phyloP scores from a whole-genome alignment of 1,140 invertebrate genomes.

The Muscidifurax raptorellus region DNA sequence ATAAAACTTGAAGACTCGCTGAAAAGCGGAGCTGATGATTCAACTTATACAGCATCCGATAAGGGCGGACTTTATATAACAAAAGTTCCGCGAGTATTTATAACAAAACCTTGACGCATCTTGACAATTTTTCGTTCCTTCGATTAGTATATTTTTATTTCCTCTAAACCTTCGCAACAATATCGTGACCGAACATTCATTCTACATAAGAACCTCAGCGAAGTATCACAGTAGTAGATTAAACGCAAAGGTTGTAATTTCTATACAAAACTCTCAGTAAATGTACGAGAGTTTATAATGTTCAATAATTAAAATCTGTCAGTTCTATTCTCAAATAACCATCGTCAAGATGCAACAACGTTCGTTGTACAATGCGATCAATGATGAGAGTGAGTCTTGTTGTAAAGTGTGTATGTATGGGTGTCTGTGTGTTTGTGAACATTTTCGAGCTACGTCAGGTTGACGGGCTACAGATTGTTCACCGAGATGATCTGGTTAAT shows the following conservation, averaged over 20 bases:
- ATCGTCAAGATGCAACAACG: conserved; percentile 55
- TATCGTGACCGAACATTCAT: background rate
- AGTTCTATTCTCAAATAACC: background rate
- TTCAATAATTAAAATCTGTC: background rate
- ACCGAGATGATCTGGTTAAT: conserved; percentile 98
- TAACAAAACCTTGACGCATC: conserved; percentile 47
- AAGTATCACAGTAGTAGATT: conserved; percentile 50
- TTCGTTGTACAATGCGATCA: conserved; percentile 32
- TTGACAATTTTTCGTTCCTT: conserved; percentile 50
- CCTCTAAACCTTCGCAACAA: background rate
- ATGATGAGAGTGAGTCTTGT: background rate
- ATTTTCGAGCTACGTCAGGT: background rate
- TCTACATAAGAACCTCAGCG: conserved; percentile 9
- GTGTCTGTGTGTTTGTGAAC: background rate
- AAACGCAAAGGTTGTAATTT: conserved; percentile 30
- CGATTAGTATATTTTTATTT: conserved; percentile 13
- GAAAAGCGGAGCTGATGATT: conserved; percentile 37
- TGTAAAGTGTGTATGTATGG: background rate
- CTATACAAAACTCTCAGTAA: background rate
- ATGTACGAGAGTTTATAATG: background rate
- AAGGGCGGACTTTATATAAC: background rate
- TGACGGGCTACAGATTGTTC: conserved; percentile 84
- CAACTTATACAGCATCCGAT: conserved; percentile 44
- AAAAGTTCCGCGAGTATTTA: conserved; percentile 29
- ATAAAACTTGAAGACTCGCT: conserved; percentile 21